Evolutionary conservation across 2,888 invertebrate species (phyloP).

Genomic region (Hirtodrosophila confusa): DNA sequence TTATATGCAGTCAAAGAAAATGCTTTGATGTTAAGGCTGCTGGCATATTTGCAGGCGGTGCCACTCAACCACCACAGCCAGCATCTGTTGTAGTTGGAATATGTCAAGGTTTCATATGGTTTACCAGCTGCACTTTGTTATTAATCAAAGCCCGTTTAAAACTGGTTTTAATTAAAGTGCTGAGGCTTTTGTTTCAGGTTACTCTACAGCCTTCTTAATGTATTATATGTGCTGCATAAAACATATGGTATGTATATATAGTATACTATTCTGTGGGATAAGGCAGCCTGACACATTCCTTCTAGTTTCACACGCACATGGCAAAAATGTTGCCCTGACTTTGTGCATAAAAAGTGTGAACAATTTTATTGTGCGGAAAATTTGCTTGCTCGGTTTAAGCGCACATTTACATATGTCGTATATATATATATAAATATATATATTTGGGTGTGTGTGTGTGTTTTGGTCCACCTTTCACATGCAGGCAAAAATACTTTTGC

Average conservation of each 20-base stretch:
- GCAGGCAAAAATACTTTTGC: constrained; percentile 51
- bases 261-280: background rate
- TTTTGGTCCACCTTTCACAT: constrained; percentile 35
- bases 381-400: constrained; percentile 40
- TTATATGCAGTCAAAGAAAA: constrained; percentile 27
- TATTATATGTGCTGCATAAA: constrained; percentile 16
- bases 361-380: constrained; percentile 76
- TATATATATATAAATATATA: background rate
- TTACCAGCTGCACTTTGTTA: constrained; percentile 38
- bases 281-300: constrained; percentile 15
- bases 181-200: constrained; percentile 4
- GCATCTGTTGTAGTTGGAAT: constrained; percentile 9
- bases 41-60: constrained; percentile 31
- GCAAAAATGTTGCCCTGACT: constrained; percentile 15
- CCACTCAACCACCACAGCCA: constrained; percentile 1
- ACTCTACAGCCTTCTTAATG: constrained; percentile 6
- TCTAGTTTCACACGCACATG: constrained; percentile 17
- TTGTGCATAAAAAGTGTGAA: constrained; percentile 64
- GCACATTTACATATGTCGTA: too few relatives aligned
- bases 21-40: constrained; percentile 34
- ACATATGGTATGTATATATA: background rate
- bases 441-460: constrained; percentile 12
- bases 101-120: constrained; percentile 32
- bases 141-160: constrained; percentile 24
- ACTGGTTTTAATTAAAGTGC: constrained; percentile 23